Evolutionary conservation across 2,797 vertebrate genomes (phyloP).

Genomic region (Cheirogaleus major): DNA sequence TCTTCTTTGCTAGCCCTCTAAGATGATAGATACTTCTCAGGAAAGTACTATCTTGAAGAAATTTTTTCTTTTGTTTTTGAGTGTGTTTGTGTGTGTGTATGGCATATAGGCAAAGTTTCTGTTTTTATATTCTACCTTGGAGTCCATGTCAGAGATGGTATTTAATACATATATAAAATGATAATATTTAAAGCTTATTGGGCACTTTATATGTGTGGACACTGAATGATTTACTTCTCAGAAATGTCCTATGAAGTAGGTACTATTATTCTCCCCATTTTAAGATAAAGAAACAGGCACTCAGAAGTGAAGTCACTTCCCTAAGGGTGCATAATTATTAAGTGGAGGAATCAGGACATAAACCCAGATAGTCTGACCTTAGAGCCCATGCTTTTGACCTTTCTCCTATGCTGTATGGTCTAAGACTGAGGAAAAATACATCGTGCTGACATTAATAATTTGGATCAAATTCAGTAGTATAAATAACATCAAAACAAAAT

Average conservation of each 20-base stretch:
- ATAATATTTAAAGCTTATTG: not conserved
- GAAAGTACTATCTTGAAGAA: slow-evolving; percentile 11
- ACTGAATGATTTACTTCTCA: slow-evolving; percentile 5
- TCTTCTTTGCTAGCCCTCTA: not conserved
- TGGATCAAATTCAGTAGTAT: not conserved
- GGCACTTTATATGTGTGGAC: not conserved
- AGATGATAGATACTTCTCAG: not conserved
- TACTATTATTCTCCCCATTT: not conserved
- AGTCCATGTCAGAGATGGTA: not conserved
- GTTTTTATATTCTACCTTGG: not conserved
- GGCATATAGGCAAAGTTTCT: not conserved
- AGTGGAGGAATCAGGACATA: not conserved
- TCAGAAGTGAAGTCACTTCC: not conserved
- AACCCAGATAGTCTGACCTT: not conserved
- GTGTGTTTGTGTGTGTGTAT: not conserved
- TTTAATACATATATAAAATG: not conserved
- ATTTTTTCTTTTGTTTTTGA: not conserved
- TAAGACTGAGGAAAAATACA: not conserved
- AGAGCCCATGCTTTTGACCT: not conserved
- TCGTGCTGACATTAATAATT: not conserved
- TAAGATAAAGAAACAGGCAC: not conserved
- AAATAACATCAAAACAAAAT: slow-evolving; percentile 4
- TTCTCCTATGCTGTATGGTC: not conserved
- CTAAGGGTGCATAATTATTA: not conserved
- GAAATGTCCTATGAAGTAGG: not conserved